Percentiles rank a stretch among this genome's conserved stretches.
Evolutionary conservation across 2,113 vertebrate genomes (phyloP).

Genomic region (Dermatemys mawii): DNA sequence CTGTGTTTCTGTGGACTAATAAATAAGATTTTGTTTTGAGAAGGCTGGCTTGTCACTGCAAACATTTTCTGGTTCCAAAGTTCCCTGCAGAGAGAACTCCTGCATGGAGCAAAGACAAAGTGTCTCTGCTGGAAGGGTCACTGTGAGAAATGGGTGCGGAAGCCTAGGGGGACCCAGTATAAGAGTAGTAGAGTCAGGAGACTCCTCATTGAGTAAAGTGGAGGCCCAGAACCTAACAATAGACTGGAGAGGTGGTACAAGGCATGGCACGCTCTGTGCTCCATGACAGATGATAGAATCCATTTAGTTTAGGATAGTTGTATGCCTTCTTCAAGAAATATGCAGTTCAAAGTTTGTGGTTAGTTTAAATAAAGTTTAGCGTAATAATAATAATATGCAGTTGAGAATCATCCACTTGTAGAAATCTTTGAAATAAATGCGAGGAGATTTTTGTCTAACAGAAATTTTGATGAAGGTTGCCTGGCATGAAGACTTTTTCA

Average conservation of each 20-base stretch:
- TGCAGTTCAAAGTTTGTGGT: neutral
- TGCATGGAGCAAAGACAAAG: neutral
- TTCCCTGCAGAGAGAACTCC: neutral
- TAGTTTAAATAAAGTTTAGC: conserved; percentile 6
- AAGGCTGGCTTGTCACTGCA: neutral
- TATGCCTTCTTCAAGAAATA: neutral
- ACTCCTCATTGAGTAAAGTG: neutral
- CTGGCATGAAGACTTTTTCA: conserved; percentile 18
- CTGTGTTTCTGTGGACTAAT: neutral
- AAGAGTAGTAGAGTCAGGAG: neutral
- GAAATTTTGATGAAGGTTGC: conserved; percentile 52
- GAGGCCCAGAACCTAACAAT: neutral
- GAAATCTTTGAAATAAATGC: neutral
- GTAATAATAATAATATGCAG: neutral
- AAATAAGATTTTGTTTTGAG: neutral
- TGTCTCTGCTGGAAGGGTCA: neutral
- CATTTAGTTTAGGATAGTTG: neutral
- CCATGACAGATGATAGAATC: neutral
- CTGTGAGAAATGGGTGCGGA: neutral
- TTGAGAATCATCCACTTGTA: neutral
- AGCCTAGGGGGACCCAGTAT: neutral
- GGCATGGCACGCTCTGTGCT: neutral
- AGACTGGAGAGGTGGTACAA: neutral
- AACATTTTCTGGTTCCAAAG: neutral
- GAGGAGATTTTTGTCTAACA: conserved; percentile 17